Base-by-base conservation (phyloP, 1,140 invertebrate genomes). In the Littorina saxatilis region DNA sequence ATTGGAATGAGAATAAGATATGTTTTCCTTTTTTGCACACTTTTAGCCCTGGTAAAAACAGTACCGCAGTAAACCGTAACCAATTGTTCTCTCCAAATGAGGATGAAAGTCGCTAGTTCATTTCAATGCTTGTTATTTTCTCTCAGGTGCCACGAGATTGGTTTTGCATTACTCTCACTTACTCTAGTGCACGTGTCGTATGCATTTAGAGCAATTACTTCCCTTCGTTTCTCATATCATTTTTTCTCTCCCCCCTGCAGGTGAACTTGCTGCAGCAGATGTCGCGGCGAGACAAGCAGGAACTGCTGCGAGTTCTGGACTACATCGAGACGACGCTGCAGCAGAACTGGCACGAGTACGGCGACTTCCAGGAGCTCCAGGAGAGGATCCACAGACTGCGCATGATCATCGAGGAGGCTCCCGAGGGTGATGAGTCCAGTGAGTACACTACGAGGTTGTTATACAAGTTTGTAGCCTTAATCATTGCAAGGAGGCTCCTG, bases 1-100 rank as follows among this genome's bases (percentile, higher is more conserved):
- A 92, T 79, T 91, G 90, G 88, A 89, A 82, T 13, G 84, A 88
- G n/a, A 87, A n/a, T n/a, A n/a, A n/a, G n/a, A n/a, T n/a, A n/a
- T n/a, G n/a, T n/a, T n/a, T n/a, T n/a, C n/a, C n/a, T n/a, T n/a
- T n/a, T n/a, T n/a, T n/a, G n/a, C n/a, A n/a, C n/a, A n/a, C n/a
- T n/a, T n/a, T n/a, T n/a, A n/a, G n/a, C n/a, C n/a, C n/a, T n/a
- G n/a, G n/a, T n/a, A n/a, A n/a, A n/a, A n/a, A n/a, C n/a, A n/a
- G n/a, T n/a, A n/a, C n/a, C n/a, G n/a, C n/a, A n/a, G n/a, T n/a
- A n/a, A n/a, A n/a, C n/a, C n/a, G n/a, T n/a, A n/a, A n/a, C n/a
- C n/a, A n/a, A n/a, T n/a, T n/a, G n/a, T n/a, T n/a, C n/a, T n/a
- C n/a, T n/a, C n/a, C n/a, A n/a, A n/a, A n/a, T n/a, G n/a, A n/a